Conservation (phyloP, 2,888 invertebrate species). For the Eretmocerus hayati region DNA sequence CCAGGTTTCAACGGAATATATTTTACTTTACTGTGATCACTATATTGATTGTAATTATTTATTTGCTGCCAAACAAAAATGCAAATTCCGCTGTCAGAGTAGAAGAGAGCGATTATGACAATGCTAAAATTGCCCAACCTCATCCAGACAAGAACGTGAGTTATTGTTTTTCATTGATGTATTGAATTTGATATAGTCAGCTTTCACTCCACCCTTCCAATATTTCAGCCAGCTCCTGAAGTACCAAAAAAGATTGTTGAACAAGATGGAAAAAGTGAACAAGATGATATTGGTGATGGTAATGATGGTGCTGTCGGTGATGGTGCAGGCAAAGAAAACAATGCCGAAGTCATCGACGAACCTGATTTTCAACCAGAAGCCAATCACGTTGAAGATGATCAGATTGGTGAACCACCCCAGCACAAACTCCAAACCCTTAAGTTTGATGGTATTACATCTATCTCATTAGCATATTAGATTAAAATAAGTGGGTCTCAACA, state of each 20-base stretch:
- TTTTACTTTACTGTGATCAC: conserved; percentile 59
- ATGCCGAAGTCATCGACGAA: conserved; percentile 48
- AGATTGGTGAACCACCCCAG: conserved; percentile 42
- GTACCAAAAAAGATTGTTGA: background rate
- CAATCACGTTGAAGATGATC: conserved; percentile 41
- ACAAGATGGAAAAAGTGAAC: background rate
- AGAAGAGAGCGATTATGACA: conserved; percentile 30
- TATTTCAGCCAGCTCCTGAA: too few relatives aligned
- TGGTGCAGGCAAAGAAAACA: conserved; percentile 26
- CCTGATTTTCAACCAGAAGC: conserved; percentile 44
- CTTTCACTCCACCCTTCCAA: background rate
- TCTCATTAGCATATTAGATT: background rate
- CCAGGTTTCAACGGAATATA: conserved; percentile 73
- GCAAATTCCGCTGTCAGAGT: conserved; percentile 37
- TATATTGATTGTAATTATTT: conserved; percentile 54
- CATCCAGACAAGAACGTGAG: conserved; percentile 33
- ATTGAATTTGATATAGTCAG: background rate
- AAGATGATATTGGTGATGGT: conserved; percentile 27
- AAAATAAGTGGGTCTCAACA: too few relatives aligned
- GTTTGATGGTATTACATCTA: conserved; percentile 33
- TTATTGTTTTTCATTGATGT: background rate
- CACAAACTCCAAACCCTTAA: conserved; percentile 37
- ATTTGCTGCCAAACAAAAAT: conserved; percentile 53
- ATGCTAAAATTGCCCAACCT: conserved; percentile 29
- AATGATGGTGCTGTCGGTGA: conserved; percentile 31